These are phyloP conservation scores for Apamea crenata DNA, from an alignment of 2,888 invertebrate species.

Conservation along the genomic window DNA sequence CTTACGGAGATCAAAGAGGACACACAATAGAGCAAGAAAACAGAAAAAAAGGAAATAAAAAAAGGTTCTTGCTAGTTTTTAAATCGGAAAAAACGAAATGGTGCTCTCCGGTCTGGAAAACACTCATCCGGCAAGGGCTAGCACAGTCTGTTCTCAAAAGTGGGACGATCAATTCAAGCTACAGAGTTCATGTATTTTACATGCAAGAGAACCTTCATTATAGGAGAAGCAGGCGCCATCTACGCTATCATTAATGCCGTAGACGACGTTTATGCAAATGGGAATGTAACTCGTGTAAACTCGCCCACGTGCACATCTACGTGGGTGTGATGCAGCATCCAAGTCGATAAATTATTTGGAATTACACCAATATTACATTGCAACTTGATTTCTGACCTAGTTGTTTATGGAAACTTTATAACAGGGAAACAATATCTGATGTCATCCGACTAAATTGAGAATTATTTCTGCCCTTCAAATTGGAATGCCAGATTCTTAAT, in stretches of 20 bases:
- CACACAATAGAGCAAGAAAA: not conserved
- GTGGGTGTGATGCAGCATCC: conserved; percentile 39
- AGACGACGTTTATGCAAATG: conserved; percentile 36
- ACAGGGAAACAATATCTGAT: not conserved
- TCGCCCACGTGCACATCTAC: conserved; percentile 30
- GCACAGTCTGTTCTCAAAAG: not conserved
- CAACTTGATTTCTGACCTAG: conserved; percentile 25
- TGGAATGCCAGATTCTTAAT: not conserved
- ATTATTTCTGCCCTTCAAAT: not conserved
- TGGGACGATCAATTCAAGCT: not conserved
- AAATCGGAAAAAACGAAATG: too few relatives aligned
- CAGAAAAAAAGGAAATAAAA: not conserved
- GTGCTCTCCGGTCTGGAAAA: not conserved
- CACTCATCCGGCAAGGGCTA: not conserved
- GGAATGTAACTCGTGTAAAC: conserved; percentile 32
- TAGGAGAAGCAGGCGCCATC: conserved; percentile 18
- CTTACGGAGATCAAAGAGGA: not conserved
- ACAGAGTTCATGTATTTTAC: not conserved
- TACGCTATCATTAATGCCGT: conserved; percentile 10
- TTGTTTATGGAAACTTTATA: not conserved
- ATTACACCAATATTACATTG: conserved; percentile 33
- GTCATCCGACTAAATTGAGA: not conserved
- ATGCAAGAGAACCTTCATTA: conserved; percentile 16
- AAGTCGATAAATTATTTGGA: conserved; percentile 42
- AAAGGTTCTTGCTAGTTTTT: not conserved